Evolutionary conservation across 2,888 invertebrate genomes (phyloP), one percentile per base, ranked within the genome.

Genomic region (Crioceris asparagi): DNA sequence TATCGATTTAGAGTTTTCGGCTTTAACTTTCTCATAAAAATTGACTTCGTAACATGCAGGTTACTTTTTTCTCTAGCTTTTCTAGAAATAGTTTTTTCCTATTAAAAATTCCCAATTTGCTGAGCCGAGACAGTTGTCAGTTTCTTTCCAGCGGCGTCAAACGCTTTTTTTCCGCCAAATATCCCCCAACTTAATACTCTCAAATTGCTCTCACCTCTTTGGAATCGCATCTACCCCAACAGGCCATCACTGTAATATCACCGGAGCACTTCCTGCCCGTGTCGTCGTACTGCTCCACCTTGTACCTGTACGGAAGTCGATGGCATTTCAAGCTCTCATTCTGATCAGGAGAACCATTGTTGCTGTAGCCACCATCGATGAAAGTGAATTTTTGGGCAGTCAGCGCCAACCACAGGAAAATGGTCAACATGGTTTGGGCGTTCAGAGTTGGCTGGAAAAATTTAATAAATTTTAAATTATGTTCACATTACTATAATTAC

Each of bases 211-310:
- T 57, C 60, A 86, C 86, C 72, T 87, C 85, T 57, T 81, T 81
- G 1, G 86, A 83, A 58, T 85, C 84, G 55, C 87, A 88, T 33
- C 83, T 68, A 12, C 87, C 87, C 70, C 83, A 84, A 57, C 87
- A 87, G 1, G 83, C 79, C 57, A 78, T 74, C 1, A 85, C 82
- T 25, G 76, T 75, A 8, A 87, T 71, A 35, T 69, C 68, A 52
- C 83, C 86, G 77, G 81, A 82, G 57, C 87, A 87, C 39, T 73
- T 71, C 10, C 72, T 70, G 0, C 83, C 83, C 17, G 68, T 67
- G 17, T 66, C 67, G 50, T 80, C 79, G 1, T 65, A 60, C 51
- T 77, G 79, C 4, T 75, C 74, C 1, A 82, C 81, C 31, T 71
- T 69, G 48, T 77, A 79, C 1, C 75, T 72, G 57, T 82, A 79